A percentile compares a stretch with the other conserved stretches of the same genome.
phyloP scores from a whole-genome alignment of 1,140 invertebrate genomes.

The Drosophila rhopaloa region DNA sequence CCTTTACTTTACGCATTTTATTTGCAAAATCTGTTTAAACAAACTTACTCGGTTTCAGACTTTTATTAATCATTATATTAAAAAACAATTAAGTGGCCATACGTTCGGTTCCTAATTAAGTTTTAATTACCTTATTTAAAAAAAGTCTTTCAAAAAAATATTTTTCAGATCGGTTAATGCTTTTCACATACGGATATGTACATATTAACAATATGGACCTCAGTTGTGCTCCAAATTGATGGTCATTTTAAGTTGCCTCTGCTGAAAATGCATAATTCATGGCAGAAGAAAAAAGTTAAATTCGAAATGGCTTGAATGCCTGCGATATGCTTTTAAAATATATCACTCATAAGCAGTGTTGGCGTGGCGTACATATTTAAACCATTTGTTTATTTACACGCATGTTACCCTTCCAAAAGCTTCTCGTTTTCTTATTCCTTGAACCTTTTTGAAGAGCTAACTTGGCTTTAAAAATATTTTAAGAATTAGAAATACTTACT shows the following conservation, averaged over 20 bases:
- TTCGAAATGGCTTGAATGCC: conserved; percentile 17
- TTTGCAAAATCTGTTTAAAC: not conserved
- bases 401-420: not conserved
- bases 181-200: too few species aligned
- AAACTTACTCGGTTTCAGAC: too few species aligned
- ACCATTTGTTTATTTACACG: conserved; percentile 2
- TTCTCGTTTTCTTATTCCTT: not conserved
- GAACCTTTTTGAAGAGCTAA: too few species aligned
- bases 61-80: too few species aligned
- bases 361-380: not conserved
- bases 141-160: not conserved
- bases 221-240: conserved; percentile 6
- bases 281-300: conserved; percentile 5
- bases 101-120: too few species aligned
- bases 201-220: not conserved
- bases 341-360: conserved; percentile 25
- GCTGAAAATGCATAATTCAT: conserved; percentile 6
- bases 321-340: conserved; percentile 1
- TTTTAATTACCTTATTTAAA: not conserved
- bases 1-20: not conserved
- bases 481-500: too few species aligned
- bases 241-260: conserved; percentile 3
- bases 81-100: not conserved
- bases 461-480: too few species aligned
- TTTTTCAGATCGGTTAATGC: too few species aligned